Evolutionary conservation across 1,140 invertebrate species (phyloP).

Genomic region (Cherax quadricarinatus): DNA sequence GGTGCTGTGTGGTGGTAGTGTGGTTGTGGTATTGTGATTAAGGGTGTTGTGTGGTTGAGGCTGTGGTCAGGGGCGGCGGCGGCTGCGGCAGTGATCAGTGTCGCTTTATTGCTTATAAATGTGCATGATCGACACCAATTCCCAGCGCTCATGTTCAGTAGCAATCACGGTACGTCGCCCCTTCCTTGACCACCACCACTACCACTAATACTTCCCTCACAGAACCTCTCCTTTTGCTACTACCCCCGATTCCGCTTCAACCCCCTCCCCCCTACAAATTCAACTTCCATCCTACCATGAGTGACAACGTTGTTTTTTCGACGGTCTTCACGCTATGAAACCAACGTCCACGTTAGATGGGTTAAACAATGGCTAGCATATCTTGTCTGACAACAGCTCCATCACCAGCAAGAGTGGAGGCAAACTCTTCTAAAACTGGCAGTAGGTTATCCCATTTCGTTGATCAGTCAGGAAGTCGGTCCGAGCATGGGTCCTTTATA

Average conservation of each 20-base stretch:
- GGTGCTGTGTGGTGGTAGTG: conserved; percentile 5
- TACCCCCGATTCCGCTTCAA: not conserved
- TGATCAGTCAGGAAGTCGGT: too few relatives aligned
- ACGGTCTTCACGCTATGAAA: too few relatives aligned
- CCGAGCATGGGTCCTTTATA: too few relatives aligned
- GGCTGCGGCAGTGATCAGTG: not conserved
- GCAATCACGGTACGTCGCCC: conserved; percentile 1
- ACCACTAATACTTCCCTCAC: not conserved
- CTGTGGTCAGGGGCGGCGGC: not conserved
- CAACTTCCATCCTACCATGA: not conserved
- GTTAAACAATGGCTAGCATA: too few relatives aligned
- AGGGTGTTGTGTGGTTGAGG: not conserved
- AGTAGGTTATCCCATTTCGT: too few relatives aligned
- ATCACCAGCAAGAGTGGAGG: too few relatives aligned
- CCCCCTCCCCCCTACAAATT: conserved; percentile 10
- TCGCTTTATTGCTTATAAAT: conserved; percentile 4
- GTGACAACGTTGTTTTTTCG: not conserved
- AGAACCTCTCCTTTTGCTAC: not conserved
- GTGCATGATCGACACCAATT: conserved; percentile 16
- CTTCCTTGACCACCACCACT: not conserved
- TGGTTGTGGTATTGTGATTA: not conserved
- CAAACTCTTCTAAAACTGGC: too few relatives aligned
- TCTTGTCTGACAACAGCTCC: too few relatives aligned
- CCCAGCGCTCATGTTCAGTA: not conserved
- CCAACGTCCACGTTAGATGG: too few relatives aligned